Evolutionary conservation across 2,888 invertebrate species (phyloP), one percentile per base, ranked within the genome.

Genomic region (Tenthredo mesomela): DNA sequence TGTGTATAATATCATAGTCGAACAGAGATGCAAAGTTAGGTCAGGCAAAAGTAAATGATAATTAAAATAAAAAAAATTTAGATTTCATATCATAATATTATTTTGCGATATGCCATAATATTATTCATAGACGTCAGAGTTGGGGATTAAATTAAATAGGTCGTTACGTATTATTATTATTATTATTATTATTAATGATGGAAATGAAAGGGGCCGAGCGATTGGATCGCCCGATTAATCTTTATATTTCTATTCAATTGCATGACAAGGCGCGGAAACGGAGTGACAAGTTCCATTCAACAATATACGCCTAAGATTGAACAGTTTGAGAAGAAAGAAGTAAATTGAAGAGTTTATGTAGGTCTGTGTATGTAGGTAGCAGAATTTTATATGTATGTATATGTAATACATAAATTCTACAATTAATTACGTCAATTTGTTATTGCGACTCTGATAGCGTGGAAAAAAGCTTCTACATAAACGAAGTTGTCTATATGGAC

Each of bases 401-500:
- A 25, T 61, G 67, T 18, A 4, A 10, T 25, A 33, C 33, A 33
- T 67, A 33, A 10, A 18, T 18, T 25, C 25, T 37, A 1, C 29
- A 50, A 50, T 50, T 33, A 18, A 77, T 77, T 47, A 29, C 29
- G 47, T 77, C 50, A 77, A 77, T 77, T 54, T 29, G 15, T 77
- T 77, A 25, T 77, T 50, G 15, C 29, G 2, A 33, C 12, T 77
- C n/a, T 43, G 47, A 77, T 77, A 77, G 18, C 33, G 54, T 9
- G 50, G 29, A 50, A 21, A 18, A 50, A 77, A 77, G 54, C 10
- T 50, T 25, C 18, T 29, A 50, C 33, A 29, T 18, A 33, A 77
- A 25, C 50, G 29, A 50, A 18, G 50, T 15, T 50, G 40, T 75
- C 47, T 47, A n/a, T 18, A 70, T 70, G 6, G 21, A 71, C 7